Evolutionary conservation across 2,113 vertebrate species (phyloP).

Genomic region (Sminthopsis crassicaudata): DNA sequence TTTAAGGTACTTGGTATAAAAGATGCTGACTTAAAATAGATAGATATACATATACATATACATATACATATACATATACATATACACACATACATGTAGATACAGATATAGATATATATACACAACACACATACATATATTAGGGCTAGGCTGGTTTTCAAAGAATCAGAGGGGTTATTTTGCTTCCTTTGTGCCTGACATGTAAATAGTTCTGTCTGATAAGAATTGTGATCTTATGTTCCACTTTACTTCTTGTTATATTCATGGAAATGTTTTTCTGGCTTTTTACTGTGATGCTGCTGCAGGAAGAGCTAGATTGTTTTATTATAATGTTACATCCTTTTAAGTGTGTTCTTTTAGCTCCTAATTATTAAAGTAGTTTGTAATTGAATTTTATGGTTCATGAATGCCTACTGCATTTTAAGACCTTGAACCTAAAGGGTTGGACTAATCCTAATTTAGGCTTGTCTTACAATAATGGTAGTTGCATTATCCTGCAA

Average conservation of each 20-base stretch:
- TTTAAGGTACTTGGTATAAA: neutral
- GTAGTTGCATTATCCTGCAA: neutral
- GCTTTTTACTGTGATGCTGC: neutral
- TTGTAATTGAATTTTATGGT: slow-evolving; percentile 1
- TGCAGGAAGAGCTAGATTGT: neutral
- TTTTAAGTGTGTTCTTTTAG: neutral
- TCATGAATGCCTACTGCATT: neutral
- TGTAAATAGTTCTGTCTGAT: neutral
- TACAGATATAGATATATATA: too few species aligned
- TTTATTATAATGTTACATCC: neutral
- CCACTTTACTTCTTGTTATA: neutral
- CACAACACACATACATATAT: too few species aligned
- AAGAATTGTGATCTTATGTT: neutral
- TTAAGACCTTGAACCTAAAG: neutral
- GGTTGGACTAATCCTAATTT: neutral
- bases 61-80: too few species aligned
- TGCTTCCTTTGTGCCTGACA: neutral
- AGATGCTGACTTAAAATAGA: too few species aligned
- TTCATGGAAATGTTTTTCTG: neutral
- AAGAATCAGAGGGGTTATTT: neutral
- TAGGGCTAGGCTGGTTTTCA: neutral
- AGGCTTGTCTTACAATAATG: neutral
- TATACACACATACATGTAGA: too few species aligned
- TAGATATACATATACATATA: too few species aligned
- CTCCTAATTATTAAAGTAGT: slow-evolving; percentile 3